Evolutionary conservation across 2,113 vertebrate genomes (phyloP).

Genomic region (Serilophus lunatus): DNA sequence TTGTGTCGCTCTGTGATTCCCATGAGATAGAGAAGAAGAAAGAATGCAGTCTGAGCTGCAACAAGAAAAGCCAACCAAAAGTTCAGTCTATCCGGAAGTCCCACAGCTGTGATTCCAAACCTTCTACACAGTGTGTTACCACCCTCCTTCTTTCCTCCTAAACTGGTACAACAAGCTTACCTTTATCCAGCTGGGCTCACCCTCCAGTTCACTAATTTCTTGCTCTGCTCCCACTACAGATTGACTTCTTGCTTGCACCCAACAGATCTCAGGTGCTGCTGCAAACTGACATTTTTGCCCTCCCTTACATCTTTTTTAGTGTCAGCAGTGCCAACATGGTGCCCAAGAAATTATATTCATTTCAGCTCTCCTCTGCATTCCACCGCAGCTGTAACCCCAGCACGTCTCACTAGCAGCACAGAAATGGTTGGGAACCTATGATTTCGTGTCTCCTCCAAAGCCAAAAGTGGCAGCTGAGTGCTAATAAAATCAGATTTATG

Average conservation of each 20-base stretch:
- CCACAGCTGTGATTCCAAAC: neutral
- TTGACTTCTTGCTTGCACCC: neutral
- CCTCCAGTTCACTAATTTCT: neutral
- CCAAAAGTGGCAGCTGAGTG: neutral
- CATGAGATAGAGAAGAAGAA: neutral
- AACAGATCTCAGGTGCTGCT: neutral
- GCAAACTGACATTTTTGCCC: neutral
- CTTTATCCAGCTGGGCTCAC: neutral
- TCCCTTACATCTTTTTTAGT: neutral
- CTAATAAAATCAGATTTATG: neutral
- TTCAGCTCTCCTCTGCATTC: neutral
- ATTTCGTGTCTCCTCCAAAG: neutral
- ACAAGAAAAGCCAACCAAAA: neutral
- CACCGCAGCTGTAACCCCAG: neutral
- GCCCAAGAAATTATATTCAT: fast-evolving
- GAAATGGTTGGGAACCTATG: neutral
- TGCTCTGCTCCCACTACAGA: neutral
- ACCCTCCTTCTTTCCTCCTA: neutral
- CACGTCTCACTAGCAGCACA: neutral
- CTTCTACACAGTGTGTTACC: neutral
- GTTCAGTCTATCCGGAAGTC: neutral
- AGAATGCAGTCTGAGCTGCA: neutral
- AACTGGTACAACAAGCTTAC: neutral
- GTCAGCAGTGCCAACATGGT: neutral
- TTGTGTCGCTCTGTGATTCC: too few species aligned